A percentile compares a stretch with the other conserved stretches of the same genome.
Conservation (phyloP, 1,140 invertebrate genomes). For the Aphelenchoides fujianensis region DNA sequence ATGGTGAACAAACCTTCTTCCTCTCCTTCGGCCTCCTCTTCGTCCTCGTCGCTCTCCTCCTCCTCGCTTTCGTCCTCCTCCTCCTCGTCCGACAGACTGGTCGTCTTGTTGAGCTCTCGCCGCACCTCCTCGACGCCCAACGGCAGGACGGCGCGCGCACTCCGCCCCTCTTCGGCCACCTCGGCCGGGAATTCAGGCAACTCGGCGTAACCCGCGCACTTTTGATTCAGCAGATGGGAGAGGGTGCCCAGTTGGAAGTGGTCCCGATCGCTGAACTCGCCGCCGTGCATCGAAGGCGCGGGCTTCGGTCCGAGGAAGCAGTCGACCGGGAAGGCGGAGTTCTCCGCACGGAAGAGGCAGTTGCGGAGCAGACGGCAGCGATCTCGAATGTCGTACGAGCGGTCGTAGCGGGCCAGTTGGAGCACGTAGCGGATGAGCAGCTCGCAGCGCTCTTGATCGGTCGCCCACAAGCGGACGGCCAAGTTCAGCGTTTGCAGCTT, state of each 20-base stretch:
- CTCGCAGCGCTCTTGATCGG: slow-evolving; percentile 47
- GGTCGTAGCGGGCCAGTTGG: slow-evolving; percentile 92
- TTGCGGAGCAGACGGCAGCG: slow-evolving; percentile 65
- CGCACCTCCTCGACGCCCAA: slow-evolving; percentile 63
- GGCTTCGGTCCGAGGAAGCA: slow-evolving; percentile 89
- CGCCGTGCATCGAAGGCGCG: slow-evolving; percentile 75
- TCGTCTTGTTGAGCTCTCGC: slow-evolving; percentile 29
- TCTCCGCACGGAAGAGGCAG: slow-evolving; percentile 35
- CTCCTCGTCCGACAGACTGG: slow-evolving; percentile 27
- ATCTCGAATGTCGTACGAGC: slow-evolving; percentile 95
- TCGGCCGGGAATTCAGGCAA: slow-evolving; percentile 79
- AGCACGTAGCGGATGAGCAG: slow-evolving; percentile 85
- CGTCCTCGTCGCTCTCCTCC: slow-evolving; percentile 49
- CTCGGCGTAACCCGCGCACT: slow-evolving; percentile 80
- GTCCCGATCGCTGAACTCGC: slow-evolving; percentile 70
- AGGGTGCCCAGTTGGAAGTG: slow-evolving; percentile 88
- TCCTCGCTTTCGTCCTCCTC: slow-evolving; percentile 58
- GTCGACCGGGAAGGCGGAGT: slow-evolving; percentile 53
- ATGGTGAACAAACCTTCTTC: slow-evolving; percentile 36
- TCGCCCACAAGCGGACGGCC: slow-evolving; percentile 78
- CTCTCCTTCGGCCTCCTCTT: slow-evolving; percentile 49
- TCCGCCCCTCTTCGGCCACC: slow-evolving; percentile 69
- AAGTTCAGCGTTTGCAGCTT: slow-evolving; percentile 93
- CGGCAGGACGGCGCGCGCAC: slow-evolving; percentile 47
- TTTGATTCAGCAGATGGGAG: slow-evolving; percentile 85